Evolutionary conservation across 2,113 vertebrate genomes (phyloP).

Genomic region (Limanda limanda): DNA sequence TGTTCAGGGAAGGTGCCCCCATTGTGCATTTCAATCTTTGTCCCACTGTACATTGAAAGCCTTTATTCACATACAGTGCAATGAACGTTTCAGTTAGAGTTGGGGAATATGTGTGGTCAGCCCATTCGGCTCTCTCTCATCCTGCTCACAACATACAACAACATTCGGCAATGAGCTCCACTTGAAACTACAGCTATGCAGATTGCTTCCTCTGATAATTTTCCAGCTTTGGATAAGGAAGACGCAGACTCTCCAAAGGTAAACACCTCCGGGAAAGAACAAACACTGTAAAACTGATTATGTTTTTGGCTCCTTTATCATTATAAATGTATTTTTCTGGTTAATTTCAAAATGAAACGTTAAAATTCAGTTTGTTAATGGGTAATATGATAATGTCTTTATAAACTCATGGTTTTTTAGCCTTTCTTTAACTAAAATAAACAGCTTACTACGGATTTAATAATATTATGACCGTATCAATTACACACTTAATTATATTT

Average conservation of each 20-base stretch:
- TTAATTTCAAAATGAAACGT: background rate
- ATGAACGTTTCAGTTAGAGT: slow-evolving; percentile 75
- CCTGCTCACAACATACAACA: slow-evolving; percentile 60
- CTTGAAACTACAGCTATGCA: slow-evolving; percentile 72
- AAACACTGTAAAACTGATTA: background rate
- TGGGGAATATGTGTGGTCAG: slow-evolving; percentile 79
- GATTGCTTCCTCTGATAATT: slow-evolving; percentile 55
- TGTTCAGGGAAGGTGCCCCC: slow-evolving; percentile 75
- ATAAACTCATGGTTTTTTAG: background rate
- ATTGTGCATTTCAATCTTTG: slow-evolving; percentile 82
- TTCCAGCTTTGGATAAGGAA: slow-evolving; percentile 60
- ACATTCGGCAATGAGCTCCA: slow-evolving; percentile 54
- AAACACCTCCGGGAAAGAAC: slow-evolving; percentile 24
- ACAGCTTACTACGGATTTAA: background rate
- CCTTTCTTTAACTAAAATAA: background rate
- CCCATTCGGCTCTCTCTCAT: slow-evolving; percentile 64
- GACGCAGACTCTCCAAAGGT: slow-evolving; percentile 61
- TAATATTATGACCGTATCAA: too few relatives aligned
- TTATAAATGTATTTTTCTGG: background rate
- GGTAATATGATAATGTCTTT: background rate
- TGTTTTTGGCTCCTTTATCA: background rate
- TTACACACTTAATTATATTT: background rate
- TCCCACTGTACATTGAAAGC: slow-evolving; percentile 81
- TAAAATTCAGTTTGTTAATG: background rate
- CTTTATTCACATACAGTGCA: slow-evolving; percentile 79